phyloP scores from a whole-genome alignment of 2,113 vertebrate species.

The human region DNA sequence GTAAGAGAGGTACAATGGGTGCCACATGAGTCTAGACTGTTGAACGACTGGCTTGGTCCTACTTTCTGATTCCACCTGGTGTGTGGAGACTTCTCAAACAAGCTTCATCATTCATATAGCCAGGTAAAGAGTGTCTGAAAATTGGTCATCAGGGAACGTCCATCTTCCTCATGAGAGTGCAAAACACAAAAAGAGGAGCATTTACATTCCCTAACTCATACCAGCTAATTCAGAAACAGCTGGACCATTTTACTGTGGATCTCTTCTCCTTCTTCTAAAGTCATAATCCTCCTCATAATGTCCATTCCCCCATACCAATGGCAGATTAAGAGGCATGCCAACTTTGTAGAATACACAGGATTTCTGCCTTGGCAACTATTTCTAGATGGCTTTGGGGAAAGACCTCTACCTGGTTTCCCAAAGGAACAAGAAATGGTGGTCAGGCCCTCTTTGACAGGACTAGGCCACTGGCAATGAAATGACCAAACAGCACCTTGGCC shows the following conservation, averaged over 20 bases:
- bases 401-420: not conserved
- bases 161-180: not conserved
- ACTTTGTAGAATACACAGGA: not conserved
- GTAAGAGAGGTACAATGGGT: not conserved
- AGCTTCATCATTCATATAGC: not conserved
- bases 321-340: not conserved
- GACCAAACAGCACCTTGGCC: too few species aligned
- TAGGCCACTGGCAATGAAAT: not conserved
- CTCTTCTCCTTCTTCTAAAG: not conserved
- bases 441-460: accelerated
- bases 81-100: not conserved
- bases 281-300: not conserved
- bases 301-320: not conserved
- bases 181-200: not conserved
- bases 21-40: not conserved
- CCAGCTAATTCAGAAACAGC: not conserved
- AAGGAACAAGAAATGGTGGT: not conserved
- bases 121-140: not conserved
- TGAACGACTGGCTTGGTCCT: not conserved
- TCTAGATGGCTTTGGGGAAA: not conserved
- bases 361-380: not conserved
- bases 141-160: not conserved
- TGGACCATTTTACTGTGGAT: not conserved
- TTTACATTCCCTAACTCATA: not conserved
- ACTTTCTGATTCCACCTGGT: not conserved